phyloP scores from a whole-genome alignment of 2,113 vertebrate genomes.

The Myrmophylax atrothorax region DNA sequence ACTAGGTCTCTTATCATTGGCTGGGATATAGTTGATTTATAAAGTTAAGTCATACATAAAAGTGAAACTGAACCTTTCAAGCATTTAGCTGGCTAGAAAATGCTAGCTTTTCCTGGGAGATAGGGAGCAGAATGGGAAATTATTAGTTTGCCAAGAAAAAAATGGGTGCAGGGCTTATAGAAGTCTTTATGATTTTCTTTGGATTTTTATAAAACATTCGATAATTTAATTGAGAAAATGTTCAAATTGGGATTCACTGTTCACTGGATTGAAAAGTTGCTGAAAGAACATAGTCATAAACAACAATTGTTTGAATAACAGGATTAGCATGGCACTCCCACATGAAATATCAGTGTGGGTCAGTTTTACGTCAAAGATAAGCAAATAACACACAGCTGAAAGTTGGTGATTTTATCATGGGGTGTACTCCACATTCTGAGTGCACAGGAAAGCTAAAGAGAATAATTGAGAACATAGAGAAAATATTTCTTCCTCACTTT shows the following conservation, averaged over 20 bases:
- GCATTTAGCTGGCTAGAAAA: not conserved
- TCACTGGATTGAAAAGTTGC: not conserved
- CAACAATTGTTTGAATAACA: not conserved
- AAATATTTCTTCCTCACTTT: not conserved
- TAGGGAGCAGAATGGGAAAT: not conserved
- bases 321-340: not conserved
- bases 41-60: not conserved
- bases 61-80: not conserved
- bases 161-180: accelerated
- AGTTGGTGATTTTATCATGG: accelerated
- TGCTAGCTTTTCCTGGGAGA: not conserved
- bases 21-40: not conserved
- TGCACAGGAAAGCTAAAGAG: not conserved
- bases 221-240: not conserved
- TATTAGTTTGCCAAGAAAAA: not conserved
- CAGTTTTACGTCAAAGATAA: not conserved
- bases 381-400: not conserved
- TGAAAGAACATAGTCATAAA: not conserved
- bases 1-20: not conserved
- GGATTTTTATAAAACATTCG: not conserved
- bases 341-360: not conserved
- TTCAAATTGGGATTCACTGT: not conserved
- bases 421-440: not conserved
- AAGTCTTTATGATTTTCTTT: not conserved
- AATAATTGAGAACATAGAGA: not conserved